Evolutionary conservation across 1,140 invertebrate species (phyloP).

Genomic region (Ctenoplectra terminalis): DNA sequence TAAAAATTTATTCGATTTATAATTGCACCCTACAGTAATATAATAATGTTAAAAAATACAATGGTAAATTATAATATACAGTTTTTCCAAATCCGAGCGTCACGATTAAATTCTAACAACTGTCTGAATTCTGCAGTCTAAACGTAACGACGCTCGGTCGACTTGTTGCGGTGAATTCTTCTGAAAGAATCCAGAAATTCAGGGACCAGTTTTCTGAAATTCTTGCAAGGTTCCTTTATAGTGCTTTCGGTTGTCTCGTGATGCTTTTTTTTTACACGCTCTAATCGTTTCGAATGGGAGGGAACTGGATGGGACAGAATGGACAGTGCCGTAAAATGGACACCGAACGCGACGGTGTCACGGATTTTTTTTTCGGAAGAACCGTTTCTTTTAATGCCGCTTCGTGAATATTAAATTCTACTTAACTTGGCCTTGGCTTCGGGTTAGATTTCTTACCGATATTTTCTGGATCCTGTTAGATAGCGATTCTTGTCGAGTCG

Average conservation of each 20-base stretch:
- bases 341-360: background rate
- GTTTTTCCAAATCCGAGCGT: background rate
- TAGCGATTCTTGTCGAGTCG: no score
- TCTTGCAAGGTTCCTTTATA: background rate
- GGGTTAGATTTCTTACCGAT: background rate
- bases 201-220: constrained; percentile 50
- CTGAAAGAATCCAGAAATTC: background rate
- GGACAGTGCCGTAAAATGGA: constrained; percentile 23
- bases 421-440: background rate
- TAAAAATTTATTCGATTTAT: no score
- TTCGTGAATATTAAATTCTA: background rate
- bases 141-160: background rate
- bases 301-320: background rate
- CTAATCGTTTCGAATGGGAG: background rate
- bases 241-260: background rate
- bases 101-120: background rate
- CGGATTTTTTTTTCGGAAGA: constrained; percentile 6
- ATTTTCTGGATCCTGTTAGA: no score
- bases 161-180: constrained; percentile 12
- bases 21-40: no score
- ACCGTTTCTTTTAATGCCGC: background rate
- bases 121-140: background rate
- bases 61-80: no score
- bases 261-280: background rate
- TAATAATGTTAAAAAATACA: no score